Evolutionary conservation across 23 tunicate species (phyloP).

Genomic region (Trididemnum nubilum): DNA sequence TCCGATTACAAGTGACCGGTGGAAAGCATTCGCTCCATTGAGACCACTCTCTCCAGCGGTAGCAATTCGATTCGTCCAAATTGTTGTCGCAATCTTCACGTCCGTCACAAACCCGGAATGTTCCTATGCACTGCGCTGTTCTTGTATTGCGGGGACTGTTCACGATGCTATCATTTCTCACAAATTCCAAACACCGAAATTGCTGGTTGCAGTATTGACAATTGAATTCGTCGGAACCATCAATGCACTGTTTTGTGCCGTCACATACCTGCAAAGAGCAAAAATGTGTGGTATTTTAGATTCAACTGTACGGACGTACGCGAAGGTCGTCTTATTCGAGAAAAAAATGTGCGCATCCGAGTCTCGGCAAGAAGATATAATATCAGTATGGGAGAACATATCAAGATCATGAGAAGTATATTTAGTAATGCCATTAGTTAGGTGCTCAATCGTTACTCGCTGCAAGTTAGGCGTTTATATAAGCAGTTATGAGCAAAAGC

Average conservation of each 20-base stretch:
- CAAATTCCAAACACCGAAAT: conserved; percentile 67
- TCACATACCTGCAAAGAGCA: conserved; percentile 64
- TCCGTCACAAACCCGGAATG: conserved; percentile 86
- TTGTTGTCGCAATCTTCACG: conserved; percentile 49
- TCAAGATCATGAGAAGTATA: too few relatives aligned
- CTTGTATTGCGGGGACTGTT: conserved; percentile 31
- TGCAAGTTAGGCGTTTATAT: too few relatives aligned
- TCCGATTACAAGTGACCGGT: conserved; percentile 1
- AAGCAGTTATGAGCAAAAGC: too few relatives aligned
- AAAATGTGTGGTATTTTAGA: background rate
- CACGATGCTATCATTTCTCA: conserved; percentile 31
- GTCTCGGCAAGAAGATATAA: too few relatives aligned
- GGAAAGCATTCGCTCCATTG: conserved; percentile 62
- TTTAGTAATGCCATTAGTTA: too few relatives aligned
- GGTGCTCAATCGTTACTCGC: too few relatives aligned
- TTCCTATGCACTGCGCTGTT: conserved; percentile 81
- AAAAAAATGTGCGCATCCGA: too few relatives aligned
- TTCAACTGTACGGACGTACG: too few relatives aligned
- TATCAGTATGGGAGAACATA: too few relatives aligned
- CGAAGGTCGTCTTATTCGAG: too few relatives aligned
- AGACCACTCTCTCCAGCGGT: conserved; percentile 77
- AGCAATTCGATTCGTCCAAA: conserved; percentile 61
- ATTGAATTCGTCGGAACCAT: conserved; percentile 88
- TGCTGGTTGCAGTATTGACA: conserved; percentile 78
- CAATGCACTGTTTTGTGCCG: conserved; percentile 79